Percentiles rank a stretch among this genome's conserved stretches.
Conservation (phyloP, 2,888 invertebrate genomes). For the Leucophenga maculata region DNA sequence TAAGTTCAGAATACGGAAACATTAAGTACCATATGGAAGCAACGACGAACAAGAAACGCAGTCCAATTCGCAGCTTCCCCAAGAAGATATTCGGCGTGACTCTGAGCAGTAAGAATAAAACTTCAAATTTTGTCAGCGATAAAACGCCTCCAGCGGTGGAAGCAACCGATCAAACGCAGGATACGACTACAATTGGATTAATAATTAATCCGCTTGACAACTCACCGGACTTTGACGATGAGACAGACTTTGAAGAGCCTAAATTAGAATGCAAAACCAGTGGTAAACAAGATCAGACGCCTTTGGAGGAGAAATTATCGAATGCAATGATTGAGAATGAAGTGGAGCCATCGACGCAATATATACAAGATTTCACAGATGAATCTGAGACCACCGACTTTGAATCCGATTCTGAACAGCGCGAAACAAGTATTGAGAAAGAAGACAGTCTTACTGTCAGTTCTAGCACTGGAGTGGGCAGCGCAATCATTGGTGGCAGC, state of each 20-base stretch:
- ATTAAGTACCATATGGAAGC: slow-evolving; percentile 74
- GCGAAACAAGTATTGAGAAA: slow-evolving; percentile 70
- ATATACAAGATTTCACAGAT: slow-evolving; percentile 66
- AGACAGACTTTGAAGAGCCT: slow-evolving; percentile 61
- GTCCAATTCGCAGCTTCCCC: slow-evolving; percentile 70
- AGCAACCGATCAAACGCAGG: slow-evolving; percentile 50
- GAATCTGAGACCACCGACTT: slow-evolving; percentile 71
- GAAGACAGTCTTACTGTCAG: slow-evolving; percentile 64
- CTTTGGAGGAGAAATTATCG: slow-evolving; percentile 55
- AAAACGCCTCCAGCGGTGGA: slow-evolving; percentile 49
- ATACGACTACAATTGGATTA: slow-evolving; percentile 74
- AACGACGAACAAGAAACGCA: slow-evolving; percentile 67
- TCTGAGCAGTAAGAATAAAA: slow-evolving; percentile 70
- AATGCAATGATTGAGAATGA: slow-evolving; percentile 54
- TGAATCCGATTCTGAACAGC: slow-evolving; percentile 69
- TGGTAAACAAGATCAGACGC: slow-evolving; percentile 47
- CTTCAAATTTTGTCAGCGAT: slow-evolving; percentile 71
- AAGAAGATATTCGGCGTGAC: slow-evolving; percentile 72
- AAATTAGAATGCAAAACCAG: slow-evolving; percentile 46
- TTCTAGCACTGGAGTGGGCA: slow-evolving; percentile 40
- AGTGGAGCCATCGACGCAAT: slow-evolving; percentile 50
- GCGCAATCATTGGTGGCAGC: slow-evolving; percentile 41
- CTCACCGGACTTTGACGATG: slow-evolving; percentile 69
- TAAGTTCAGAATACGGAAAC: slow-evolving; percentile 86
- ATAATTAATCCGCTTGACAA: slow-evolving; percentile 78